phyloP scores from a whole-genome alignment of 2,113 vertebrate genomes.

The Dunckerocampus dactyliophorus region DNA sequence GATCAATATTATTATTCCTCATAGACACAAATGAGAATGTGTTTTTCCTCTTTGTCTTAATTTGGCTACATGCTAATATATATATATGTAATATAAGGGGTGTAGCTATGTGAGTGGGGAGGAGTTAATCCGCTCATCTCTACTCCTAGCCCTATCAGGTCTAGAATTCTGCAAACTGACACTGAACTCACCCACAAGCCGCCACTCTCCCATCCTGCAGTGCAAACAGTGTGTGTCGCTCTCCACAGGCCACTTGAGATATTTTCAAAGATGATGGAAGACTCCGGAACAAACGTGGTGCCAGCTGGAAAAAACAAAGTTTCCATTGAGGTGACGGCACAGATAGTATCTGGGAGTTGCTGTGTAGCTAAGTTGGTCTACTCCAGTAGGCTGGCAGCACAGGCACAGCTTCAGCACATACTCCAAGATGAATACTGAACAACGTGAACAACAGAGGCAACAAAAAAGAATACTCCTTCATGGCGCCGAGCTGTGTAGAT shows the following conservation, averaged over 20 bases:
- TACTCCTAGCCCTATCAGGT: conserved; percentile 39
- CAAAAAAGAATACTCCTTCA: conserved; percentile 75
- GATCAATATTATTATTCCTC: conserved; percentile 27
- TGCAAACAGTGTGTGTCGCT: conserved; percentile 66
- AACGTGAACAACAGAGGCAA: conserved; percentile 50
- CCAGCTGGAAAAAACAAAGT: conserved; percentile 56
- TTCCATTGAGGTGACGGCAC: conserved; percentile 60
- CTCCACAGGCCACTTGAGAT: conserved; percentile 72
- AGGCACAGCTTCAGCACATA: conserved; percentile 58
- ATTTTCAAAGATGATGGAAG: conserved; percentile 70
- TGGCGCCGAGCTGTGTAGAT: conserved; percentile 78
- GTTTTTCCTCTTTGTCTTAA: conserved; percentile 21
- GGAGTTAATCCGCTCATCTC: conserved; percentile 49
- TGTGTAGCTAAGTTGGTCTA: conserved; percentile 50
- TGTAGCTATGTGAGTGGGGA: conserved; percentile 30
- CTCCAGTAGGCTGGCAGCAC: conserved; percentile 58
- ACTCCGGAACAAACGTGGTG: conserved; percentile 68
- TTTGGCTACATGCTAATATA: conserved; percentile 55
- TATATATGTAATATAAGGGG: too few relatives aligned
- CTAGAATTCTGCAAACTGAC: conserved; percentile 39
- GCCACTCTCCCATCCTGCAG: conserved; percentile 71
- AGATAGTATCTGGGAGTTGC: conserved; percentile 39
- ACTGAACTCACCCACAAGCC: conserved; percentile 82
- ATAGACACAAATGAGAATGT: conserved; percentile 17
- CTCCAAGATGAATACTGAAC: conserved; percentile 55